phyloP scores from a whole-genome alignment of 2,888 invertebrate genomes.

The Drosophila subsilvestris region DNA sequence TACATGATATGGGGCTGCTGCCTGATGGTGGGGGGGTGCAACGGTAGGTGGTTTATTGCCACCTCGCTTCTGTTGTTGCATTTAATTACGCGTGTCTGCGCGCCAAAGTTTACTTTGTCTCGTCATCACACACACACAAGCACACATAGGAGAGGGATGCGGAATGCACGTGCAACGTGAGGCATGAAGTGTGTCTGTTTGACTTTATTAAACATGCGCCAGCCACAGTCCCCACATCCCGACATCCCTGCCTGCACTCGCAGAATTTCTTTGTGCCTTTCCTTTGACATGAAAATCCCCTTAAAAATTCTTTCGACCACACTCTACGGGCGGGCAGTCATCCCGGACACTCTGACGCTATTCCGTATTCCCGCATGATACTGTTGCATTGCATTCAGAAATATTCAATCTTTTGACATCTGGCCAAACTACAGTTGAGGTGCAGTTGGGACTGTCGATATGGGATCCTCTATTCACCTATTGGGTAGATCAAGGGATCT shows the following conservation, averaged over 20 bases:
- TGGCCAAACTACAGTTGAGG: too few species aligned
- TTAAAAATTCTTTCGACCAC: not conserved
- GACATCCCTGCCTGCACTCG: not conserved
- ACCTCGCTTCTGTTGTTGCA: conserved; percentile 64
- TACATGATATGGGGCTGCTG: not conserved
- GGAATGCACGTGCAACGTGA: conserved; percentile 33
- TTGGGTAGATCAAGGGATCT: too few species aligned
- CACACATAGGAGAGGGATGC: conserved; percentile 8
- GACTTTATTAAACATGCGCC: conserved; percentile 72
- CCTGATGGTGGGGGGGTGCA: too few species aligned
- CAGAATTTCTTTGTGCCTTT: not conserved
- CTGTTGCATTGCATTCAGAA: too few species aligned
- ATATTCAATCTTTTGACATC: too few species aligned
- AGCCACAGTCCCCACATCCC: conserved; percentile 8
- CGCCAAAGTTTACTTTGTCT: conserved; percentile 70
- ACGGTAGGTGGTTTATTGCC: conserved; percentile 23
- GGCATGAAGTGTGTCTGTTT: conserved; percentile 56
- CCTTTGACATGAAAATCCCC: not conserved
- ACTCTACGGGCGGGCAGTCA: too few species aligned
- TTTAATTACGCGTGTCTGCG: conserved; percentile 74
- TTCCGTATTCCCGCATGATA: too few species aligned
- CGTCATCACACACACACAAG: conserved; percentile 51
- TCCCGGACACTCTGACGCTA: too few species aligned
- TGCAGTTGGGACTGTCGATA: too few species aligned
- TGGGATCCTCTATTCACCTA: too few species aligned